phyloP scores from a whole-genome alignment of 1,140 invertebrate species.

The Platyscapa corneri region DNA sequence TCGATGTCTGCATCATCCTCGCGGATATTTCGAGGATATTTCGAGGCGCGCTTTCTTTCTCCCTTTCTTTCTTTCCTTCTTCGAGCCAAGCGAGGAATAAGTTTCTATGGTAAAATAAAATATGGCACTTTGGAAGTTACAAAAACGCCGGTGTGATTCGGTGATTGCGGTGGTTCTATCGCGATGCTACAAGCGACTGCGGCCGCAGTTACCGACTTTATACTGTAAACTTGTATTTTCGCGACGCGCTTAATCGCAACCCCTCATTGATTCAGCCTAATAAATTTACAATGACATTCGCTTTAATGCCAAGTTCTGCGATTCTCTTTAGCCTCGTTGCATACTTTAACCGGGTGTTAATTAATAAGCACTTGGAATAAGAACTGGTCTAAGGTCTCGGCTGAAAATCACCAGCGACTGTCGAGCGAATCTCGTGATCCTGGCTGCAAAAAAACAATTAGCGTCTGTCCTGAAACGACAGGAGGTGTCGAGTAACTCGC shows the following conservation, averaged over 20 bases:
- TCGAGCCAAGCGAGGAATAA: too few species aligned
- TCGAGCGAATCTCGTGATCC: neutral
- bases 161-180: neutral
- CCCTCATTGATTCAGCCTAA: conserved; percentile 34
- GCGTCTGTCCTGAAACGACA: neutral
- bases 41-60: too few species aligned
- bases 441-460: neutral
- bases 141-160: neutral
- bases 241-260: neutral
- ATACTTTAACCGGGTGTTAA: neutral
- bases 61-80: too few species aligned
- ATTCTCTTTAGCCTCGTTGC: neutral
- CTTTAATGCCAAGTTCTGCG: conserved; percentile 23
- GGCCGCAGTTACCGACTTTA: neutral
- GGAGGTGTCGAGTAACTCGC: neutral
- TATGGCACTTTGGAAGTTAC: neutral
- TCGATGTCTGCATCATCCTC: too few species aligned
- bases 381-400: neutral
- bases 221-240: conserved; percentile 12
- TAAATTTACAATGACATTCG: conserved; percentile 38
- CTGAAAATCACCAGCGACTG: too few species aligned
- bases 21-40: too few species aligned
- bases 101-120: neutral
- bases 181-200: neutral
- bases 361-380: neutral